Percentiles rank a stretch among this genome's conserved stretches.
These are phyloP conservation scores for Heterodera filipjevi DNA, from an alignment of 2,888 invertebrate species.

Conservation along the genomic window DNA sequence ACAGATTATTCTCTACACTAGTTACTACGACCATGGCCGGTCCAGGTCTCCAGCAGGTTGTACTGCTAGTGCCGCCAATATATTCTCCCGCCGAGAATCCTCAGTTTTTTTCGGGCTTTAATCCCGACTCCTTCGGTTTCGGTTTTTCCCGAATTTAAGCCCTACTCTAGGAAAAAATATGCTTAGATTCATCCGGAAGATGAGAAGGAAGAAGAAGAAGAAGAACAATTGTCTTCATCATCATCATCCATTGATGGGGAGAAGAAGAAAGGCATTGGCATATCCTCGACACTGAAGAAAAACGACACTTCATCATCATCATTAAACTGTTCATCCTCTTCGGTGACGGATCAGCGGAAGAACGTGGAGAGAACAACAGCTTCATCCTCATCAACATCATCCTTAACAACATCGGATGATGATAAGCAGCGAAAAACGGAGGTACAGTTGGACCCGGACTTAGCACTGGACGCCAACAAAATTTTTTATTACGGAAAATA, in stretches of 20 bases:
- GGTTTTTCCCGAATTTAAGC: too few species aligned
- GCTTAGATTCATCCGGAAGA: neutral
- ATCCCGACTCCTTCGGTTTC: too few species aligned
- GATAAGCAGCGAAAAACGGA: neutral
- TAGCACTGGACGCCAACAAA: too few species aligned
- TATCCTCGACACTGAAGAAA: neutral
- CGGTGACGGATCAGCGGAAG: neutral
- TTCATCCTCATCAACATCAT: neutral
- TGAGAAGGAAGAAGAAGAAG: neutral
- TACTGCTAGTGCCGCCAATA: too few species aligned
- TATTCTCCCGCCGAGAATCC: too few species aligned
- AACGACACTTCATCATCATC: neutral
- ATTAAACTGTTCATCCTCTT: neutral
- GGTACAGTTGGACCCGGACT: neutral
- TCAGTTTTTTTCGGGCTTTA: too few species aligned
- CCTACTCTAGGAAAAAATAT: too few species aligned
- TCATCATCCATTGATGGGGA: neutral
- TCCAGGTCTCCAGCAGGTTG: too few species aligned
- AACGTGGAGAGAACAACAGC: neutral
- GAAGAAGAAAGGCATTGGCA: neutral
- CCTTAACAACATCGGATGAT: neutral
- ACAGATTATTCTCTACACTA: too few species aligned
- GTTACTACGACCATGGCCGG: too few species aligned
- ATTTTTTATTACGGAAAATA: too few species aligned
- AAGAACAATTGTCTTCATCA: neutral